Evolutionary conservation across 1,140 invertebrate species (phyloP).

Genomic region (Pomacea maculata): DNA sequence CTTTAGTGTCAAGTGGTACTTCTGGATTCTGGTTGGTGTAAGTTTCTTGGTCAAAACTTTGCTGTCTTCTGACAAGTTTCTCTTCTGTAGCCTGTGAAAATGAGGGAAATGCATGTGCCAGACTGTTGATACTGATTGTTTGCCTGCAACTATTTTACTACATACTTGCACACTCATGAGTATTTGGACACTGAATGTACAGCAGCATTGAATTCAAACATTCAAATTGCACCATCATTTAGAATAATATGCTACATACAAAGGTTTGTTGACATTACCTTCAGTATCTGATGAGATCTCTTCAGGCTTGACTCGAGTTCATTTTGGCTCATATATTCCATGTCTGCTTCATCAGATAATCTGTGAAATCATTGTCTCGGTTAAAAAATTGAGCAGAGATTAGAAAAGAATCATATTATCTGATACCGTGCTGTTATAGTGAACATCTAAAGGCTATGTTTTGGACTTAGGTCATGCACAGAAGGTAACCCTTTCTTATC

Average conservation of each 20-base stretch:
- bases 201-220: background rate
- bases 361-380: background rate
- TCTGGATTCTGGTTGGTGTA: background rate
- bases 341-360: conserved; percentile 17
- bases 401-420: background rate
- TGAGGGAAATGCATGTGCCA: background rate
- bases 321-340: conserved; percentile 23
- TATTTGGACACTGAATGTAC: background rate
- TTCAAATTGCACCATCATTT: background rate
- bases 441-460: no score
- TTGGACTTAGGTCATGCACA: no score
- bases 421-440: background rate
- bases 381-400: background rate
- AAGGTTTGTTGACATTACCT: background rate
- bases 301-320: conserved; percentile 23
- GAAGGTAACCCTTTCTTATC: background rate
- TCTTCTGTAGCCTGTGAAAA: background rate
- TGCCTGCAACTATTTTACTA: background rate
- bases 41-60: background rate
- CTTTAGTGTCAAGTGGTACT: background rate
- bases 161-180: background rate
- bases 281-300: conserved; percentile 23
- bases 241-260: background rate
- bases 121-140: background rate
- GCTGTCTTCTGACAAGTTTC: background rate